Evolutionary conservation across 2,888 invertebrate species (phyloP).

Genomic region (Agrochola macilenta): DNA sequence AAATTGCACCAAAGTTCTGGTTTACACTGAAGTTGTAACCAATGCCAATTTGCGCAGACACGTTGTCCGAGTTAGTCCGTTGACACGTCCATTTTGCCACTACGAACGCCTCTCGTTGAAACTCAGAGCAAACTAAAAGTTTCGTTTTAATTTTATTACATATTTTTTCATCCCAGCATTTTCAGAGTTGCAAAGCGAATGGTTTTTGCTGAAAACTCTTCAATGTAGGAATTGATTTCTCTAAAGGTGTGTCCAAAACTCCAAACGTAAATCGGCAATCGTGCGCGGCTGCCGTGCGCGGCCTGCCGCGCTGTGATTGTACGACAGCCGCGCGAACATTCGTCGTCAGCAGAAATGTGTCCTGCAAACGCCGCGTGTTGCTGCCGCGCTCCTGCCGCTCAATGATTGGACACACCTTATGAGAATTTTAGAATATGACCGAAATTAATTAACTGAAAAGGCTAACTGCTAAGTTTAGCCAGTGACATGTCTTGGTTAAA

Average conservation of each 20-base stretch:
- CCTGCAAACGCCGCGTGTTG: no score
- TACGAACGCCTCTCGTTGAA: conserved; percentile 8
- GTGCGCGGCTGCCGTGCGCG: no score
- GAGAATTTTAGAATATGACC: not conserved
- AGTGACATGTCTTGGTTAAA: no score
- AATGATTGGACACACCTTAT: no score
- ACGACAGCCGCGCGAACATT: no score
- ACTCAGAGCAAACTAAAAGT: conserved; percentile 29
- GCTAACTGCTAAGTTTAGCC: no score
- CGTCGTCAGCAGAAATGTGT: no score
- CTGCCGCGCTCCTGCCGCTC: no score
- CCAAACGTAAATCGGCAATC: no score
- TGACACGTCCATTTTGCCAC: conserved; percentile 32
- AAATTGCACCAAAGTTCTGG: conserved; percentile 16
- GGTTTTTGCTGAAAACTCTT: conserved; percentile 1
- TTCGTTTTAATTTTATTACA: conserved; percentile 26
- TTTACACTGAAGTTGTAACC: conserved; percentile 9
- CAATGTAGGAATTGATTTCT: not conserved
- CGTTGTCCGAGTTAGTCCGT: conserved; percentile 10
- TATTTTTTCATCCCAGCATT: conserved; percentile 3
- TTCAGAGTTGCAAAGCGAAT: not conserved
- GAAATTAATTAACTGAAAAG: no score
- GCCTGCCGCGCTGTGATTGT: no score
- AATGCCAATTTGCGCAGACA: conserved; percentile 22
- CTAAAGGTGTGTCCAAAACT: no score